phyloP scores from a whole-genome alignment of 2,888 invertebrate species.

The Cyclophora albipunctata region DNA sequence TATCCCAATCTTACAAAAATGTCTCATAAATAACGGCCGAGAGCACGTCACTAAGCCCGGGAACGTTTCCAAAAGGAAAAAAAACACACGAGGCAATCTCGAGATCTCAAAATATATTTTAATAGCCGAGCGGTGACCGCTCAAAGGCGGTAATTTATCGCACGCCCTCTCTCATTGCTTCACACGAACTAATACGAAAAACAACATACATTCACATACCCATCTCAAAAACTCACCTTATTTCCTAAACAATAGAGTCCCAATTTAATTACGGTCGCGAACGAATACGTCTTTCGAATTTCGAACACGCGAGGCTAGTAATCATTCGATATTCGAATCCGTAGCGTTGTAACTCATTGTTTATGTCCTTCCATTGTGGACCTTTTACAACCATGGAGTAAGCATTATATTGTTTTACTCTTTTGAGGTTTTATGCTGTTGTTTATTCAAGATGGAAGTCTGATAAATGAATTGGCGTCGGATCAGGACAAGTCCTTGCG shows the following conservation, averaged over 20 bases:
- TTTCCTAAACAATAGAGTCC: constrained; percentile 30
- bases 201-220: constrained; percentile 44
- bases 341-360: constrained; percentile 52
- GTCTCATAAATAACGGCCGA: constrained; percentile 35
- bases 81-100: constrained; percentile 58
- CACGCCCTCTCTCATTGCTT: constrained; percentile 75
- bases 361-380: constrained; percentile 22
- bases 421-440: too few relatives aligned
- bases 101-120: constrained; percentile 70
- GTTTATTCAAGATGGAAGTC: constrained; percentile 38
- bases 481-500: constrained; percentile 57
- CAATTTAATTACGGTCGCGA: constrained; percentile 32
- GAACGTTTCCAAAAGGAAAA: constrained; percentile 46
- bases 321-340: constrained; percentile 68
- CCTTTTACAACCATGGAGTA: constrained; percentile 16
- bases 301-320: constrained; percentile 60
- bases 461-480: constrained; percentile 67
- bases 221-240: constrained; percentile 44
- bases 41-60: constrained; percentile 29
- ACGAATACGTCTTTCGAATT: constrained; percentile 54
- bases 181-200: constrained; percentile 48
- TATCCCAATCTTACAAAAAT: constrained; percentile 1
- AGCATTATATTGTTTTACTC: too few relatives aligned
- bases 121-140: constrained; percentile 71
- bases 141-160: constrained; percentile 75